These are phyloP conservation scores for Gorsachius magnificus DNA, from an alignment of 2,797 vertebrate species.

Conservation along the genomic window DNA sequence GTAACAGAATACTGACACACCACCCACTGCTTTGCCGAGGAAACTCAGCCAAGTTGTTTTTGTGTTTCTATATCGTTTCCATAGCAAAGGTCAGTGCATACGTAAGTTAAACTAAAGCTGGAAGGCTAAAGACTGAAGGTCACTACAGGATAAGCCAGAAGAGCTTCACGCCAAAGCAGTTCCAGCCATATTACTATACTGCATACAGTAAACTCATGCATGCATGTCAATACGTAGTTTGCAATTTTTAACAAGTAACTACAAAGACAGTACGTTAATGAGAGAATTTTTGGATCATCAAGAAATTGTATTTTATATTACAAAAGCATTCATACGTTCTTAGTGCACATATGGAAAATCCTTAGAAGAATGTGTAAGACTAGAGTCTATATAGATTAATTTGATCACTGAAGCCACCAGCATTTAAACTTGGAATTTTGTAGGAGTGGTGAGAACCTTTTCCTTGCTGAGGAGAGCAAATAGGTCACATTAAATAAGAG, in stretches of 20 bases:
- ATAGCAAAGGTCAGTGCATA: slow-evolving; percentile 88
- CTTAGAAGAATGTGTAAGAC: rapidly evolving
- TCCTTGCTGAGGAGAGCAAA: background rate
- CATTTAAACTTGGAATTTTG: background rate
- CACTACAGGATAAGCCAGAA: slow-evolving; percentile 71
- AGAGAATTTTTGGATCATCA: background rate
- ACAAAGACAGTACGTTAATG: background rate
- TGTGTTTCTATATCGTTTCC: slow-evolving; percentile 91
- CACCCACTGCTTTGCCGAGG: slow-evolving; percentile 73
- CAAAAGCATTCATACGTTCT: background rate
- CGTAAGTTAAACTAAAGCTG: slow-evolving; percentile 81
- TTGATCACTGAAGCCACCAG: background rate
- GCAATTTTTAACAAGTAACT: background rate
- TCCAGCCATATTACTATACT: slow-evolving; percentile 11
- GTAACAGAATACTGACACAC: slow-evolving; percentile 83
- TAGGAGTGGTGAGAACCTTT: background rate
- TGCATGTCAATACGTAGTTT: background rate
- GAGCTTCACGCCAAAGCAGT: slow-evolving; percentile 42
- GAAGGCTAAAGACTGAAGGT: slow-evolving; percentile 77
- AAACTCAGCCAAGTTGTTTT: slow-evolving; percentile 87
- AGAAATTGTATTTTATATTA: background rate
- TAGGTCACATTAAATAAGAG: background rate
- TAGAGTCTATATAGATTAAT: background rate
- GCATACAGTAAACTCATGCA: background rate
- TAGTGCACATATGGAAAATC: background rate